Percentiles rank a stretch among this genome's conserved stretches.
phyloP scores from a whole-genome alignment of 2,888 invertebrate species.

The Corbicula japonica region DNA sequence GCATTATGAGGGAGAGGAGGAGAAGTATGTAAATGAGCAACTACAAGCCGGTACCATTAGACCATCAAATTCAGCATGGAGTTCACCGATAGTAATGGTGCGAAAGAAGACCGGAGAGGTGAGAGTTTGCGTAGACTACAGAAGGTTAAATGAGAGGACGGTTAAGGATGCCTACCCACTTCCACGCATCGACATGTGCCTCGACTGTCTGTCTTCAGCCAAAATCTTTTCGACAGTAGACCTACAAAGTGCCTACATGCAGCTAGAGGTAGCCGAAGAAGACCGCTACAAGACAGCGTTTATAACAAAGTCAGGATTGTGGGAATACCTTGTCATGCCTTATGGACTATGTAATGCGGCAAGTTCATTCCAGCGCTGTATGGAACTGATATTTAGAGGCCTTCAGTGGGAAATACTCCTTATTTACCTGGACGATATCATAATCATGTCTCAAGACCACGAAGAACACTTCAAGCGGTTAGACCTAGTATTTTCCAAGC shows the following conservation, averaged over 20 bases:
- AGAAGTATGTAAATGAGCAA: too few relatives aligned
- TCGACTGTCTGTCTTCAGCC: slow-evolving; percentile 16
- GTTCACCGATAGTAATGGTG: slow-evolving; percentile 33
- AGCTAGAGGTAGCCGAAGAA: slow-evolving; percentile 20
- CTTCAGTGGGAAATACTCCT: slow-evolving; percentile 20
- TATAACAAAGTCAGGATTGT: slow-evolving; percentile 56
- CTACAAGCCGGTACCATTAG: too few relatives aligned
- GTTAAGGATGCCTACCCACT: too few relatives aligned
- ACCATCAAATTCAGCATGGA: too few relatives aligned
- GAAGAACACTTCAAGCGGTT: slow-evolving; percentile 43
- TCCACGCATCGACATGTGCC: too few relatives aligned
- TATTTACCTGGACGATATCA: slow-evolving; percentile 56
- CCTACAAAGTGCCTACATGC: too few relatives aligned
- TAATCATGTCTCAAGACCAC: slow-evolving; percentile 36
- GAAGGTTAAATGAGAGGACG: too few relatives aligned
- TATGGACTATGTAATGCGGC: slow-evolving; percentile 56
- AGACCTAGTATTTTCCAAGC: slow-evolving; percentile 38
- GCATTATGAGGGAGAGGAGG: too few relatives aligned
- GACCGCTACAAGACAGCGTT: slow-evolving; percentile 38
- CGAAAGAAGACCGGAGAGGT: slow-evolving; percentile 41
- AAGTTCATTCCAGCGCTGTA: slow-evolving; percentile 56
- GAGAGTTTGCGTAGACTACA: slow-evolving; percentile 44
- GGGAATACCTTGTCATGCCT: slow-evolving; percentile 56
- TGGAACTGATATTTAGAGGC: slow-evolving; percentile 49
- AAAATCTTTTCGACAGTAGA: slow-evolving; percentile 25